Evolutionary conservation across 1,140 invertebrate genomes (phyloP).

Genomic region (Drosophila bocki): DNA sequence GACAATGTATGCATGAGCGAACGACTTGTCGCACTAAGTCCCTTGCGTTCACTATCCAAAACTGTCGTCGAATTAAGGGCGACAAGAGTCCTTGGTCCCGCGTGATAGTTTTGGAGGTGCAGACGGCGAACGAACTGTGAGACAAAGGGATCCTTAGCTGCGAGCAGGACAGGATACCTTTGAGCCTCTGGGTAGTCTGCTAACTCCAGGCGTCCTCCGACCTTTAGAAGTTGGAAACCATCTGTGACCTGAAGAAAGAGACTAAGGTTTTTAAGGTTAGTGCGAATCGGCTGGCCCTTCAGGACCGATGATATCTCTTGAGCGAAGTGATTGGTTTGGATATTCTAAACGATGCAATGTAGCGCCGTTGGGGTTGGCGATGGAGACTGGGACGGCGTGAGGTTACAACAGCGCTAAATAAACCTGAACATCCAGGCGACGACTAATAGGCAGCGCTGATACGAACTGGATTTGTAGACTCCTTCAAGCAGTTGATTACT

Average conservation of each 20-base stretch:
- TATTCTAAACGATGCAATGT: not conserved
- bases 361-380: not conserved
- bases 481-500: not conserved
- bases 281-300: too few relatives aligned
- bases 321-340: too few relatives aligned
- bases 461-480: not conserved
- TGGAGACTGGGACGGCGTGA: not conserved
- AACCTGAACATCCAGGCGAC: not conserved
- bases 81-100: not conserved
- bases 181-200: not conserved
- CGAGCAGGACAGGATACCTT: not conserved
- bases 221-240: too few relatives aligned
- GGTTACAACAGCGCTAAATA: not conserved
- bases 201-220: too few relatives aligned
- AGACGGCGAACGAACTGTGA: not conserved
- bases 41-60: constrained; percentile 1
- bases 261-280: too few relatives aligned
- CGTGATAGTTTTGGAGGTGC: not conserved
- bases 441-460: not conserved
- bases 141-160: not conserved
- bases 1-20: not conserved
- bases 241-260: too few relatives aligned
- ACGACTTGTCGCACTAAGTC: not conserved
- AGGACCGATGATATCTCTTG: too few relatives aligned
- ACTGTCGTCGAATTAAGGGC: not conserved